These are phyloP conservation scores for Hylia prasina DNA, from an alignment of 2,113 vertebrate genomes.

Conservation along the genomic window DNA sequence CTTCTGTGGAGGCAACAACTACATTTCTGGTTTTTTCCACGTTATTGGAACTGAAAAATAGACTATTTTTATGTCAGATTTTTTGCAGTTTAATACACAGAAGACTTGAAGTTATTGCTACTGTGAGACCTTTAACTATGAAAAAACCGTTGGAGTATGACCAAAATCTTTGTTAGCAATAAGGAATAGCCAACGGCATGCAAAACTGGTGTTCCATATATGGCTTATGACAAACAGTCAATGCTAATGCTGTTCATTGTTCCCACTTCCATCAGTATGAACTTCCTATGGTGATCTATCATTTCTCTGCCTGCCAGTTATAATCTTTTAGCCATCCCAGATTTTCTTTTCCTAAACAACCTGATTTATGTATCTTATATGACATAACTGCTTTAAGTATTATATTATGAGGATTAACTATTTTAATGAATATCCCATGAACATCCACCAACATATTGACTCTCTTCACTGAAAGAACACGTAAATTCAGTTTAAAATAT, in stretches of 20 bases:
- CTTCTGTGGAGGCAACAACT: neutral
- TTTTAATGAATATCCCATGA: neutral
- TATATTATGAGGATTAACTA: neutral
- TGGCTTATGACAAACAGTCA: neutral
- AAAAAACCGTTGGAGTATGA: neutral
- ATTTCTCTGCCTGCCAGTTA: neutral
- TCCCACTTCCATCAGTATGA: neutral
- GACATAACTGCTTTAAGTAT: neutral
- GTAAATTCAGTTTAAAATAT: neutral
- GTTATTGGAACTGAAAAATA: constrained; percentile 13
- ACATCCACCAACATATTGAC: neutral
- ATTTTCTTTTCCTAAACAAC: neutral
- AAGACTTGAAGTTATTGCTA: constrained; percentile 33
- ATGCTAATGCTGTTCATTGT: neutral
- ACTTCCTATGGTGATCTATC: neutral
- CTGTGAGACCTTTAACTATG: neutral
- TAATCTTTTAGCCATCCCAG: neutral
- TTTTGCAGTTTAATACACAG: constrained; percentile 10
- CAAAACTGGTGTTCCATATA: neutral
- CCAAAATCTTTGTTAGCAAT: neutral
- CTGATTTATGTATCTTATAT: neutral
- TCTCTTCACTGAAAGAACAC: neutral
- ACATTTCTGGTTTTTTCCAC: neutral
- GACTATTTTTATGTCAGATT: neutral
- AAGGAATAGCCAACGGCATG: neutral